A percentile compares a stretch with the other conserved stretches of the same genome.
These are phyloP conservation scores for Rhagonycha fulva DNA, from an alignment of 2,888 invertebrate genomes.

Conservation along the genomic window DNA sequence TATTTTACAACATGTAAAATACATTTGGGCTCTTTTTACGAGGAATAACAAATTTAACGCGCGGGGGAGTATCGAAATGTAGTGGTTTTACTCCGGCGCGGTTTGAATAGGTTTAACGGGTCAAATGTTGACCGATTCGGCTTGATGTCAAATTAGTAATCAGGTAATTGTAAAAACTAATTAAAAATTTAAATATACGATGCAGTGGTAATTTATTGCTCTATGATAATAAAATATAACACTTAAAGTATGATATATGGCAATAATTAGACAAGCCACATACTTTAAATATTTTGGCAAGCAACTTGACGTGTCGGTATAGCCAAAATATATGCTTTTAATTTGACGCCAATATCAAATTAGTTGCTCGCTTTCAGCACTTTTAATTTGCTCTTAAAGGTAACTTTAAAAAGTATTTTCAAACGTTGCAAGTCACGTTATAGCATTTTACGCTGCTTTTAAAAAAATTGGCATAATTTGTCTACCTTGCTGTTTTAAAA, in stretches of 20 bases:
- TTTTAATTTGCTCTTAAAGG: not conserved
- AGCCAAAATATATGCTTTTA: conserved; percentile 11
- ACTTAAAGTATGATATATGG: conserved; percentile 2
- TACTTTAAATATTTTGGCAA: conserved; percentile 13
- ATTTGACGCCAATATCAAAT: conserved; percentile 19
- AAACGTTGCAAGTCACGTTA: not conserved
- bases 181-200: not conserved
- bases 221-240: not conserved
- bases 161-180: not conserved
- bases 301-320: not conserved
- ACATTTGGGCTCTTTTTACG: not conserved
- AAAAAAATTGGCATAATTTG: not conserved
- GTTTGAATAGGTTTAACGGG: not conserved
- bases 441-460: not conserved
- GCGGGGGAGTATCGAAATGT: not conserved
- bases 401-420: not conserved
- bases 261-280: conserved; percentile 4
- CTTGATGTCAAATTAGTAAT: not conserved
- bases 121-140: not conserved
- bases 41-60: not conserved
- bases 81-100: not conserved
- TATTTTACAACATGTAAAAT: not conserved
- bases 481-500: not conserved
- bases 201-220: not conserved
- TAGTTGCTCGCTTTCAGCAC: conserved; percentile 13